Percentiles rank a stretch among this genome's conserved stretches.
Conservation (phyloP, 2,797 vertebrate species). For the Glossophaga mutica region DNA sequence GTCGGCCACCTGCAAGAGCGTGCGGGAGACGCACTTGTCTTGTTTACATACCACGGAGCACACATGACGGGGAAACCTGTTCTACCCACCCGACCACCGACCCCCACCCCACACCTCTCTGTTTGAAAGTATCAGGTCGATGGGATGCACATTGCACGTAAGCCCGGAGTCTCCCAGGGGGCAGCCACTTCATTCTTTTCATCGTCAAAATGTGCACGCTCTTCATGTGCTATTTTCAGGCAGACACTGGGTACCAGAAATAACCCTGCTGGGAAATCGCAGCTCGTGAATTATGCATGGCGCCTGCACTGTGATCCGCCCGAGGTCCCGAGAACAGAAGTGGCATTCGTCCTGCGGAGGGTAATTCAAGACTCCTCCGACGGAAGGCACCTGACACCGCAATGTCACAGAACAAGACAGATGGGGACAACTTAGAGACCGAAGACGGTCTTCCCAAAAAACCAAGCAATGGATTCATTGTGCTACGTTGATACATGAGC, state of each 20-base stretch:
- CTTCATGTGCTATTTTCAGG: slow-evolving; percentile 73
- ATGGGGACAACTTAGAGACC: too few species aligned
- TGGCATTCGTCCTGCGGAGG: slow-evolving; percentile 31
- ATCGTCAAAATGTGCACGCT: slow-evolving; percentile 55
- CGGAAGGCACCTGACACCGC: background rate
- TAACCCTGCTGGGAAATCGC: slow-evolving; percentile 74
- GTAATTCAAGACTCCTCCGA: background rate
- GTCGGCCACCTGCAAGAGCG: too few species aligned
- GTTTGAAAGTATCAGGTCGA: background rate
- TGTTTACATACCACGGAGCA: background rate
- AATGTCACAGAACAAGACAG: rapidly evolving
- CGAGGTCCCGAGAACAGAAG: slow-evolving; percentile 34
- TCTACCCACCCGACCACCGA: background rate
- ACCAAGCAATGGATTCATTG: background rate
- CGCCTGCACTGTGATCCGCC: slow-evolving; percentile 62
- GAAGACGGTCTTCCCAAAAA: background rate
- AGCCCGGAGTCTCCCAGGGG: slow-evolving; percentile 7
- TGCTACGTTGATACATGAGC: background rate
- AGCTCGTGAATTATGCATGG: slow-evolving; percentile 73
- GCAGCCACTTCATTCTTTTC: slow-evolving; percentile 63
- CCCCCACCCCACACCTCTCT: background rate
- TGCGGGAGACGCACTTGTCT: background rate
- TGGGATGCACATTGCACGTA: background rate
- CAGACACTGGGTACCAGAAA: slow-evolving; percentile 67
- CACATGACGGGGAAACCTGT: background rate